These are phyloP conservation scores for Andrena chrysosceles DNA, from an alignment of 2,888 invertebrate genomes.

Conservation along the genomic window DNA sequence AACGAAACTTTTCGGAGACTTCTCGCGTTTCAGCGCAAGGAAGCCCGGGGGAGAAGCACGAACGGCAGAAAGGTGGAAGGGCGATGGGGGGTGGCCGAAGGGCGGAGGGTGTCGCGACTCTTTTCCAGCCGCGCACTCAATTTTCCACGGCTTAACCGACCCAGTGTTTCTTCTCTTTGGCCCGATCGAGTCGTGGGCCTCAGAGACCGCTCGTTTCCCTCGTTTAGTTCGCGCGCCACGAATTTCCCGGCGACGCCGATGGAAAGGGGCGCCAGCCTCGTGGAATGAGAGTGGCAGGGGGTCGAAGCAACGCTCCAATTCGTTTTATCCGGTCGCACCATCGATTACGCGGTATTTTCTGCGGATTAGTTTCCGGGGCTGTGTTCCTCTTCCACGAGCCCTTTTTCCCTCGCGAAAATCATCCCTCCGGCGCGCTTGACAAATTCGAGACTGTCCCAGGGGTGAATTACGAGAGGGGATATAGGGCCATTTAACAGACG, in stretches of 20 bases:
- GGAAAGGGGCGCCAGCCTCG: neutral
- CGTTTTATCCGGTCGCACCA: conserved; percentile 49
- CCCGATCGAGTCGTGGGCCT: conserved; percentile 65
- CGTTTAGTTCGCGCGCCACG: conserved; percentile 57
- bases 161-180: conserved; percentile 57
- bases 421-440: neutral
- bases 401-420: neutral
- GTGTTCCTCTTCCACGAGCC: conserved; percentile 19
- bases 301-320: conserved; percentile 40
- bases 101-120: conserved; percentile 21
- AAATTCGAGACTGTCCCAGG: neutral
- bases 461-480: neutral
- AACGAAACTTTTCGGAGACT: conserved; percentile 55
- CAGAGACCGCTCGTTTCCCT: conserved; percentile 68
- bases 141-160: conserved; percentile 82
- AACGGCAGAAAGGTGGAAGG: neutral
- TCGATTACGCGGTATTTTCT: conserved; percentile 61
- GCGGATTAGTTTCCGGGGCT: conserved; percentile 48
- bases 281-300: neutral
- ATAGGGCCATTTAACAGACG: neutral
- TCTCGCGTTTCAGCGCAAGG: conserved; percentile 33
- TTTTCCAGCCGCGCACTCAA: conserved; percentile 78
- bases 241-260: conserved; percentile 4
- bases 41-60: neutral
- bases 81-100: neutral